phyloP scores from a whole-genome alignment of 1,140 invertebrate species.

The Limonius californicus region DNA sequence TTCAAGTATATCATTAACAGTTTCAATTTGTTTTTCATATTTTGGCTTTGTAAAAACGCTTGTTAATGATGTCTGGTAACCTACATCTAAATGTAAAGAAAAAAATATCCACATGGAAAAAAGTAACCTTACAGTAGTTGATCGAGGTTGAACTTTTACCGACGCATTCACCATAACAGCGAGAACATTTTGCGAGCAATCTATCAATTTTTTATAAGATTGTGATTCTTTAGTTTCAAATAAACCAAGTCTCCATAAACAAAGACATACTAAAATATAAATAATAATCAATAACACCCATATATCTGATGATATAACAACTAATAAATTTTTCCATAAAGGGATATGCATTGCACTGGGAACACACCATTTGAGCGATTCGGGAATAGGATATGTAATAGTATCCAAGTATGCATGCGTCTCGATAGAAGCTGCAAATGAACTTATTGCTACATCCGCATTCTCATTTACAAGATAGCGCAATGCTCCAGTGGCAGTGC shows the following conservation, averaged over 20 bases:
- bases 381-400: background rate
- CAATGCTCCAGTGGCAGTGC: slow-evolving; percentile 25
- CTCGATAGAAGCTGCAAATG: slow-evolving; percentile 18
- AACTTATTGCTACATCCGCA: slow-evolving; percentile 23
- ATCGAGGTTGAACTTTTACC: background rate
- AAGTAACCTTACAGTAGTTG: background rate
- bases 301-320: background rate
- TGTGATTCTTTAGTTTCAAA: background rate
- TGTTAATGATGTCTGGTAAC: background rate
- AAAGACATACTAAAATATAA: background rate
- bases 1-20: background rate
- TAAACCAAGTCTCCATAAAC: background rate
- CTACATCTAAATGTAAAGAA: background rate
- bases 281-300: background rate
- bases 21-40: background rate
- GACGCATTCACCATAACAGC: background rate
- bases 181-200: background rate
- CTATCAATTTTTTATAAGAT: background rate
- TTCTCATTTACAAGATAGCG: slow-evolving; percentile 20
- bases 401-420: slow-evolving; percentile 17
- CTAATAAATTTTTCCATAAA: background rate
- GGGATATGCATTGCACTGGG: background rate
- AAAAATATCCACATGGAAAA: background rate
- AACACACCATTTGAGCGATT: background rate
- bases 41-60: background rate